phyloP scores from a whole-genome alignment of 1,140 invertebrate species.

The Sesamia nonagrioides region DNA sequence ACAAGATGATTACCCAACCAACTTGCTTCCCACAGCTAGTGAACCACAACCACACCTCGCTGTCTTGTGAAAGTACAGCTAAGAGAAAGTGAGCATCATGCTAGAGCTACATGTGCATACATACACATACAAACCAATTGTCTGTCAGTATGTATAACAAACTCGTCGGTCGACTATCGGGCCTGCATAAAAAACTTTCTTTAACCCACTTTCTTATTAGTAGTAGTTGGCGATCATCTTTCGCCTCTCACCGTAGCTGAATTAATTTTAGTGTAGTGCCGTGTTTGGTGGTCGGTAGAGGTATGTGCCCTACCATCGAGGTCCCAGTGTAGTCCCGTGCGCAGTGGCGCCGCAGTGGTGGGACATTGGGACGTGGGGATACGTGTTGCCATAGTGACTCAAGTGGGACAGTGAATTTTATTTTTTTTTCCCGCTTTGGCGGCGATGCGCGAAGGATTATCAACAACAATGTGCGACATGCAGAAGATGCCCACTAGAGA shows the following conservation, averaged over 20 bases:
- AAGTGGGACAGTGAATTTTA: constrained; percentile 80
- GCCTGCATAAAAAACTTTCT: constrained; percentile 85
- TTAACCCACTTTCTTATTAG: constrained; percentile 85
- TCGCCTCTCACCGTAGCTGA: constrained; percentile 78
- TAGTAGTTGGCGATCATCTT: constrained; percentile 75
- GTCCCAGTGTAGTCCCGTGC: constrained; percentile 79
- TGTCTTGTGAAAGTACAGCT: constrained; percentile 85
- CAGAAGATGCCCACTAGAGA: constrained; percentile 84
- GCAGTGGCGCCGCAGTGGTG: constrained; percentile 71
- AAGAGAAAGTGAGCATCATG: constrained; percentile 86
- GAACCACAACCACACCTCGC: constrained; percentile 81
- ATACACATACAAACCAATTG: constrained; percentile 70
- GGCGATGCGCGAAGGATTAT: constrained; percentile 60
- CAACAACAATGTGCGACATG: constrained; percentile 80
- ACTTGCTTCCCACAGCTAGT: constrained; percentile 72
- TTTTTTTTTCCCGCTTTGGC: constrained; percentile 71
- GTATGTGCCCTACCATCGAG: constrained; percentile 82
- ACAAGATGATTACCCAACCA: constrained; percentile 73
- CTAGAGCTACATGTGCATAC: constrained; percentile 71
- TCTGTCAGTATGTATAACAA: constrained; percentile 72
- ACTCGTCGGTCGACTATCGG: constrained; percentile 75
- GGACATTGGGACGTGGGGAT: constrained; percentile 77
- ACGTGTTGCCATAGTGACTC: constrained; percentile 66
- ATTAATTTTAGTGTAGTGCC: constrained; percentile 78
- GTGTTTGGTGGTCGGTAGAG: constrained; percentile 78